Percentiles rank a stretch among this genome's conserved stretches.
Conservation (phyloP, 2,797 vertebrate genomes). For the Gymnopithys bicolor region DNA sequence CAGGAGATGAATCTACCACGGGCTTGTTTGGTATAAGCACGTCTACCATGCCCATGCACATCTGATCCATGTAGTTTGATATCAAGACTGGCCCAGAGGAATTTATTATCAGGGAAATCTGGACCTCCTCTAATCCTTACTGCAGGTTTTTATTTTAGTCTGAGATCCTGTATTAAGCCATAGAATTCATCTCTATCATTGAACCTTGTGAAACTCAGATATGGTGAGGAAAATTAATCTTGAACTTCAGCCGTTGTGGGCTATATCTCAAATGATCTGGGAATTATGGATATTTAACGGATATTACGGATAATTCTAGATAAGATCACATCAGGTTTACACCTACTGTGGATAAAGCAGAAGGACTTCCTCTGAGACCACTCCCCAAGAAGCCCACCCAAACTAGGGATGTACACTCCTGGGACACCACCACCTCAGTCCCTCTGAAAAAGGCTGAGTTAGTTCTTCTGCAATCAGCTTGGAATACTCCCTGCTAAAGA, state of each 20-base stretch:
- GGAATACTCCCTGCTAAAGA: not conserved
- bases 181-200: not conserved
- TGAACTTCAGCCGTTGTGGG: not conserved
- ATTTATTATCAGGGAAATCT: not conserved
- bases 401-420: not conserved
- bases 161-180: not conserved
- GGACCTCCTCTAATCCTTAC: not conserved
- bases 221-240: not conserved
- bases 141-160: not conserved
- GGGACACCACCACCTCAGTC: not conserved
- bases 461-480: not conserved
- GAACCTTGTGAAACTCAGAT: not conserved
- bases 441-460: not conserved
- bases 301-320: not conserved
- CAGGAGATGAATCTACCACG: not conserved
- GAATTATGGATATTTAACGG: not conserved
- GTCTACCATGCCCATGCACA: not conserved
- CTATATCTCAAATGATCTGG: not conserved
- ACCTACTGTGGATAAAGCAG: not conserved
- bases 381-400: not conserved
- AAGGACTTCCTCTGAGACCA: not conserved
- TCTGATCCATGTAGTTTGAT: not conserved
- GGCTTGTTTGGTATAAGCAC: not conserved
- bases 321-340: not conserved
- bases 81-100: not conserved